Base-by-base conservation (phyloP, 2,797 vertebrate species). In the Carduelis carduelis region DNA sequence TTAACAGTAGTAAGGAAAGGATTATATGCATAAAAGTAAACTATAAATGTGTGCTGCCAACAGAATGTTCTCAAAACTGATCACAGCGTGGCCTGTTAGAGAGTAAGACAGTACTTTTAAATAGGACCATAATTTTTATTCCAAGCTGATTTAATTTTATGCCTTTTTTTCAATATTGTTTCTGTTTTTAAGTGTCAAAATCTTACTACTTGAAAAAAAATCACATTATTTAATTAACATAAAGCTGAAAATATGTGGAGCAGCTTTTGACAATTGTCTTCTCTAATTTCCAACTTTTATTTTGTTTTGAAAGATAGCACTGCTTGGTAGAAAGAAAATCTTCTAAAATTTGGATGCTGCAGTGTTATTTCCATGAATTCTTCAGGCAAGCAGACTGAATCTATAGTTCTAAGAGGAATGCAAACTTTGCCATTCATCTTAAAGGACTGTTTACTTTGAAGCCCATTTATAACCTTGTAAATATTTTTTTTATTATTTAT, bases 361-460 rank as follows among this genome's bases (percentile, higher is more conserved):
- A 49, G 69, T 47, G 68, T 64, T 87, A 41, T 91, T 94, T 94
- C 93, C 41, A 43, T 43, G 75, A 85, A 83, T 71, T 41, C 82
- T 89, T 75, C 82, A 93, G 91, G 60, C 46, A 78, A 87, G 75
- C 60, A 92, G 71, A 35, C 37, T 26, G 47, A 83, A 96, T 92
- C 89, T 91, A 85, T 91, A 92, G 23, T 72, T 91, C 84, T 87
- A 85, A 60, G 32, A 90, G 74, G 28, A 89, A 59, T 72, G 78
- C 49, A 90, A 87, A 90, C 70, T 70, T 53, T 60, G 77, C 49
- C 44, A 35, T 84, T 90, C 70, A 47, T 83, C 46, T 86, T 83
- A 89, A 92, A 35, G 61, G 85, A 89, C 27, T 89, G 64, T 88
- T 95, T 94, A 91, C 76, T 94, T 88, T 78, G 65, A 91, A 91